Evolutionary conservation across 2,888 invertebrate genomes (phyloP).

Genomic region (Caenorhabditis sp.): DNA sequence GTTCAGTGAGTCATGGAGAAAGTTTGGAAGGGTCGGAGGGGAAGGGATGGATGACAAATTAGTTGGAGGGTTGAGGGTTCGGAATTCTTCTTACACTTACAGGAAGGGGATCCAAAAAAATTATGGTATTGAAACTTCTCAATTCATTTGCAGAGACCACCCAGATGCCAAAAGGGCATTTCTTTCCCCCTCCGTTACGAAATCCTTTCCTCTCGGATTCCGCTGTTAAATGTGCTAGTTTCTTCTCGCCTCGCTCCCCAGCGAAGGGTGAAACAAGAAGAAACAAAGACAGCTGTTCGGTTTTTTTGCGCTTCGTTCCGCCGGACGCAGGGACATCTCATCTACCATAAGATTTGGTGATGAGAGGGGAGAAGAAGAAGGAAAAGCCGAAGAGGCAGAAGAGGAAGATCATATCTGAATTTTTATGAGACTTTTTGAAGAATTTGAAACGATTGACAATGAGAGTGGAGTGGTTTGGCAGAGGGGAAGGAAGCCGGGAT

Average conservation of each 20-base stretch:
- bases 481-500: too few relatives aligned
- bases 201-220: neutral
- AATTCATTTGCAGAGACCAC: too few relatives aligned
- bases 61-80: too few relatives aligned
- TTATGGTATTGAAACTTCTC: too few relatives aligned
- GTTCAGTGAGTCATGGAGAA: neutral
- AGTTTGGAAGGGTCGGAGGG: neutral
- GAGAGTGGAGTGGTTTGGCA: neutral
- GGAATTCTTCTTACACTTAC: too few relatives aligned
- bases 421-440: constrained; percentile 20
- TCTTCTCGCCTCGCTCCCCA: neutral
- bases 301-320: constrained; percentile 1
- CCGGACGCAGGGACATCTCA: neutral
- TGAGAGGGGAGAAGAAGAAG: constrained; percentile 1
- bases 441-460: neutral
- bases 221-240: neutral
- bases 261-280: neutral
- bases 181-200: neutral
- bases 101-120: too few relatives aligned
- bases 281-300: constrained; percentile 4
- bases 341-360: constrained; percentile 14
- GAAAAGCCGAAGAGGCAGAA: neutral
- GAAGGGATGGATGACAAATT: neutral
- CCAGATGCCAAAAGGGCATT: neutral
- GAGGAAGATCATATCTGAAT: constrained; percentile 1